Evolutionary conservation across 2,797 vertebrate species (phyloP).

Genomic region (Schizopygopsis pylzovi): DNA sequence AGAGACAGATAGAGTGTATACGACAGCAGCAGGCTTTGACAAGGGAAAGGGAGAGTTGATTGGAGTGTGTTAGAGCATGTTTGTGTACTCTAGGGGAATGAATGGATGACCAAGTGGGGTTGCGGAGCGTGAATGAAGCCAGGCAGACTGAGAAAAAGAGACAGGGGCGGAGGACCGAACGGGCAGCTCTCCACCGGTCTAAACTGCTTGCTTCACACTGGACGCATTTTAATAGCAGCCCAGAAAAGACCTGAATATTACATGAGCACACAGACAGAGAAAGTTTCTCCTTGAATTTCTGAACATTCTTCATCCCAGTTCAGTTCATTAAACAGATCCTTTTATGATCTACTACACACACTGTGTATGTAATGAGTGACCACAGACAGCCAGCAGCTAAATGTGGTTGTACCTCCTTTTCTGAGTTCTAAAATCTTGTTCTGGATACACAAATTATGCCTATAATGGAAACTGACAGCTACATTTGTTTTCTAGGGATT

Average conservation of each 20-base stretch:
- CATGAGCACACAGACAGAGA: constrained; percentile 36
- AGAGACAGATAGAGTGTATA: neutral
- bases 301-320: constrained; percentile 18
- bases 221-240: constrained; percentile 45
- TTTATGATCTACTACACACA: constrained; percentile 27
- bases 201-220: constrained; percentile 32
- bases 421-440: constrained; percentile 9
- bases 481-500: neutral
- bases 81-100: constrained; percentile 47
- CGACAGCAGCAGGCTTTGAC: constrained; percentile 24
- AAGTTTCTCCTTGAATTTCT: constrained; percentile 11
- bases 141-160: neutral
- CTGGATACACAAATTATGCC: neutral
- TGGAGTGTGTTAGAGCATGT: constrained; percentile 44
- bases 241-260: constrained; percentile 41
- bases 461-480: neutral
- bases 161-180: neutral
- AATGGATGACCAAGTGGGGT: constrained; percentile 54
- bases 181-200: constrained; percentile 22
- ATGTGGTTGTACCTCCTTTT: neutral
- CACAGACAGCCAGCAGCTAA: constrained; percentile 11
- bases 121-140: constrained; percentile 54
- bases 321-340: constrained; percentile 38
- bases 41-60: constrained; percentile 24
- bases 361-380: constrained; percentile 20